phyloP scores from a whole-genome alignment of 1,140 invertebrate species.

The Neoseiulus cucumeris region DNA sequence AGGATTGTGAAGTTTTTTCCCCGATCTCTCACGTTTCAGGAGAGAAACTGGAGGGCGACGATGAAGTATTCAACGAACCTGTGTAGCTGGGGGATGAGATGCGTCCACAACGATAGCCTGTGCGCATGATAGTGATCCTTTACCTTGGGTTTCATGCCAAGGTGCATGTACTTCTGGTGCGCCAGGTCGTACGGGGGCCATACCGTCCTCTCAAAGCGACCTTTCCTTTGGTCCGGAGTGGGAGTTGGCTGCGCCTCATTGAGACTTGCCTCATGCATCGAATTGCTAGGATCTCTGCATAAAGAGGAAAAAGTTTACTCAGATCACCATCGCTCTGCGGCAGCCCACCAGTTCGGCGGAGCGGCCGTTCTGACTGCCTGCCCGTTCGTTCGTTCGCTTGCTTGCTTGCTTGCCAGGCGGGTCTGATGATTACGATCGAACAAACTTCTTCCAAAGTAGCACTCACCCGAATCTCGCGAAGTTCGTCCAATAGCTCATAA shows the following conservation, averaged over 20 bases:
- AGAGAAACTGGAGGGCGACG: too few species aligned
- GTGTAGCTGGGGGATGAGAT: conserved; percentile 54
- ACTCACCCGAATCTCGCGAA: conserved; percentile 84
- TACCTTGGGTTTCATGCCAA: conserved; percentile 39
- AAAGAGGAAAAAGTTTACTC: conserved; percentile 24
- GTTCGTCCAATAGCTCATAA: conserved; percentile 88
- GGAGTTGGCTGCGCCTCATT: conserved; percentile 20
- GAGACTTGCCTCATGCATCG: conserved; percentile 13
- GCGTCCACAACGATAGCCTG: conserved; percentile 73
- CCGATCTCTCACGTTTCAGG: too few species aligned
- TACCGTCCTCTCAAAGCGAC: conserved; percentile 23
- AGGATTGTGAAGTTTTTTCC: too few species aligned
- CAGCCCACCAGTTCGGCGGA: conserved; percentile 36
- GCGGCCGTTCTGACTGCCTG: conserved; percentile 31
- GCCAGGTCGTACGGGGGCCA: conserved; percentile 75
- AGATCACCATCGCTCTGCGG: conserved; percentile 34
- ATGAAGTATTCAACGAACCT: background rate
- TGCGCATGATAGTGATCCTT: conserved; percentile 65
- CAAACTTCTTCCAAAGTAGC: background rate
- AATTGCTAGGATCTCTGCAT: conserved; percentile 17
- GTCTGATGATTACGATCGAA: too few species aligned
- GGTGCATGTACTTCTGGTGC: conserved; percentile 57
- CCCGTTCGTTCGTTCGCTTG: too few species aligned
- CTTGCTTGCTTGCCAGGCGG: too few species aligned
- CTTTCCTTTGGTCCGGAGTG: conserved; percentile 12